phyloP scores from a whole-genome alignment of 2,113 vertebrate species.

The Bungarus multicinctus region DNA sequence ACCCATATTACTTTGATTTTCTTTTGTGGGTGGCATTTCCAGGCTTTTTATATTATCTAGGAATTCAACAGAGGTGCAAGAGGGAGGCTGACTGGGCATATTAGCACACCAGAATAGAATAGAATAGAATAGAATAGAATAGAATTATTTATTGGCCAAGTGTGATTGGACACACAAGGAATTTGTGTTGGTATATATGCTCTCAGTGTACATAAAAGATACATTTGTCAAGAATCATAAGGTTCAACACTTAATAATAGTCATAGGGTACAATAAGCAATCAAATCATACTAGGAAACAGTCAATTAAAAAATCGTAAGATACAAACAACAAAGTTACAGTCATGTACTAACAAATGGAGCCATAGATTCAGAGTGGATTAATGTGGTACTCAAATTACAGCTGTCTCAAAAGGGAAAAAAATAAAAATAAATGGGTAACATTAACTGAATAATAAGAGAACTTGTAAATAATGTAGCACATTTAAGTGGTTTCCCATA shows the following conservation, averaged over 20 bases:
- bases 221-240: no score
- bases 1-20: not conserved
- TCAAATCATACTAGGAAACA: no score
- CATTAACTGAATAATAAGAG: slow-evolving; percentile 64
- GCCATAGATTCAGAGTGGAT: slow-evolving; percentile 61
- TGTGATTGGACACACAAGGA: no score
- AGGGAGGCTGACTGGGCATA: slow-evolving; percentile 63
- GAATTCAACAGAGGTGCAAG: slow-evolving; percentile 62
- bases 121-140: no score
- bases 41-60: not conserved
- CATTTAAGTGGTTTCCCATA: slow-evolving; percentile 53
- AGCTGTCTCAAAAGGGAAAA: slow-evolving; percentile 45
- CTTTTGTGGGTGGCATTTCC: not conserved
- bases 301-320: no score
- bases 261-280: no score
- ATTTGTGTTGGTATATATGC: no score
- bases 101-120: slow-evolving; percentile 36
- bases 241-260: no score
- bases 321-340: no score
- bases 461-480: slow-evolving; percentile 65
- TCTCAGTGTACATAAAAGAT: no score
- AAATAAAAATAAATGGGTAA: slow-evolving; percentile 51
- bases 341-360: slow-evolving; percentile 51
- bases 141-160: no score
- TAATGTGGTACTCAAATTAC: slow-evolving; percentile 63